Base-by-base conservation (phyloP, 1,140 invertebrate genomes). In the Steinernema feltiae region DNA sequence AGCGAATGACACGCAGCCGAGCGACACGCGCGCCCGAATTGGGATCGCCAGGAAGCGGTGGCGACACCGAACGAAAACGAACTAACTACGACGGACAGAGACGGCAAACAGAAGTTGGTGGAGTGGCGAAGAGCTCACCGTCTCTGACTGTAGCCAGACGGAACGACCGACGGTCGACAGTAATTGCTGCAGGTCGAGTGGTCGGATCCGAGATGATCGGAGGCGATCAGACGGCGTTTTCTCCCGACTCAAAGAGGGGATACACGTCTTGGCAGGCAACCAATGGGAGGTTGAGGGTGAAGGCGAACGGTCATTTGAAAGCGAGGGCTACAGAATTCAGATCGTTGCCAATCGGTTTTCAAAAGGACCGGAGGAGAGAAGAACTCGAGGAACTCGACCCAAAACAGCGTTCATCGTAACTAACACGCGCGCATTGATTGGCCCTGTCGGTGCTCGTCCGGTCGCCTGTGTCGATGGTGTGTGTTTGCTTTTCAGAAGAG, bases 381-480 rank as follows among this genome's bases (percentile, higher is more conserved):
- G 35, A 63, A 21, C 7, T 27, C 53, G 15, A 27, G 53, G 53
- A 63, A 21, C 53, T 63, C 53, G 53, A 27, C 53, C 53, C 53
- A 15, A 63, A 63, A 63, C 53, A 63, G 53, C 53, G 24, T 63
- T 63, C 53, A 27, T 63, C 53, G 53, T 63, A 63, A 63, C 53
- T 63, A 63, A 27, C 53, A 63, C 53, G 53, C 53, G 53, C 53
- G 53, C 53, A 63, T 63, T 63, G 53, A 63, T 63, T 63, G 53
- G 53, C 53, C 53, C 53, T 7, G 53, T 63, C 53, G 53, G 53
- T 63, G 7, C 7, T 63, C 24, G 12, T 63, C 24, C 12, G 53
- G 53, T 63, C 53, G 53, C 53, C 53, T 63, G 53, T 63, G 53
- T 15, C 53, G 53, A 63, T 63, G 53, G n/a, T 63, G 53, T 63